Conservation (phyloP, 2,888 invertebrate species). For the Osmoderma eremita region DNA sequence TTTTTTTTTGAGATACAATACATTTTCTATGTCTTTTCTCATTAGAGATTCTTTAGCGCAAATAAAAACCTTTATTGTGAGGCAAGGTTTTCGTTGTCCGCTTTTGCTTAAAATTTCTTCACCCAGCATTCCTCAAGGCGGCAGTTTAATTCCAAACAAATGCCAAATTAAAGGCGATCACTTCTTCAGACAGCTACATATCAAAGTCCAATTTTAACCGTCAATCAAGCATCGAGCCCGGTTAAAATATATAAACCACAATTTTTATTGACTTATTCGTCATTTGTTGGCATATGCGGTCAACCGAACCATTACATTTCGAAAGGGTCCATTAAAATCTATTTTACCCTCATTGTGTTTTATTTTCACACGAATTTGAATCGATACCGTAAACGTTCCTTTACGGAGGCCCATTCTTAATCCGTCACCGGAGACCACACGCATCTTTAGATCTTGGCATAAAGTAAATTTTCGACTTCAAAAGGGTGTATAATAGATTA, state of each 20-base stretch:
- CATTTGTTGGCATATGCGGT: conserved; percentile 39
- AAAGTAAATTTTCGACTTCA: conserved; percentile 7
- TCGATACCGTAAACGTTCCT: conserved; percentile 27
- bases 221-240: conserved; percentile 21
- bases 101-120: no score
- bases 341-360: conserved; percentile 33
- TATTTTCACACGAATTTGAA: conserved; percentile 40
- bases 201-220: conserved; percentile 23
- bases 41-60: no score
- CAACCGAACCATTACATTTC: conserved; percentile 30
- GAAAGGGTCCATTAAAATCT: conserved; percentile 32
- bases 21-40: no score
- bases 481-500: conserved; percentile 32
- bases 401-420: conserved; percentile 38
- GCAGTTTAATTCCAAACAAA: no score
- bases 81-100: no score
- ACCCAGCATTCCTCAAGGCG: no score
- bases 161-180: background rate
- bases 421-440: conserved; percentile 48
- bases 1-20: no score
- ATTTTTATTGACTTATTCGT: conserved; percentile 38
- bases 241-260: conserved; percentile 35
- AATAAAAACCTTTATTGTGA: no score
- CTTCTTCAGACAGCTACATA: background rate
- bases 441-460: conserved; percentile 39